Base-by-base conservation (phyloP, 2,113 vertebrate species). In the Blennius ocellaris region DNA sequence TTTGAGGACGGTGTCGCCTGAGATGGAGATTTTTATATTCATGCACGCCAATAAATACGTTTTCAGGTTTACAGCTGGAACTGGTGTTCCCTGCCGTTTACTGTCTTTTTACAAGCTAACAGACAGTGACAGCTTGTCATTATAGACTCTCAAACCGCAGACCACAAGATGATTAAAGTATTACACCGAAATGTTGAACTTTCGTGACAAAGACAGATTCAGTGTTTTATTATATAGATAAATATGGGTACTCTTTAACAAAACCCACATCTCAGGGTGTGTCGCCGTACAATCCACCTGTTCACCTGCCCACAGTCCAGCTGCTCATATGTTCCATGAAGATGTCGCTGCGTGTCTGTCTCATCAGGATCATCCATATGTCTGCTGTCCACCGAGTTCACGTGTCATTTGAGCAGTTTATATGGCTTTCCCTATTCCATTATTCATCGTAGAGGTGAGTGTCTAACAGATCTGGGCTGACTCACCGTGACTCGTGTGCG, bases 391-490 rank as follows among this genome's bases (percentile, higher is more conserved):
- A 14, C 37, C 11, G 36, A 58, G 82, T 85, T 77, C 66, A 53
- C 79, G 50, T 90, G 89, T 87, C 82, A 91, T 84, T 62, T 72
- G 83, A 91, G 82, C 66, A 71, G 59, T 81, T 89, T 86, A 80
- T 84, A 76, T 74, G 83, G 50, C 76, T 53, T 45, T 74, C 36
- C 70, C 81, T 83, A 3, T 76, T 91, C 14, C 90, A 92, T 91
- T 91, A 91, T 92, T 92, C 80, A 92, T 92, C 30, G 70, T 1
- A 63, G 83, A 90, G 86, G 83, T 87, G 82, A 81, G 83, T 43
- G 54, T 80, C 82, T 78, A 69, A 76, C 74, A 78, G 87, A 87
- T 85, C 89, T 87, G 73, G 79, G 89, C 86, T 91, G 91, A 91
- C 75, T 92, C 91, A 91, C 81, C 78, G 50, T 89, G 85, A 87